phyloP scores from a whole-genome alignment of 2,797 vertebrate genomes.

The Smutsia temminckii region DNA sequence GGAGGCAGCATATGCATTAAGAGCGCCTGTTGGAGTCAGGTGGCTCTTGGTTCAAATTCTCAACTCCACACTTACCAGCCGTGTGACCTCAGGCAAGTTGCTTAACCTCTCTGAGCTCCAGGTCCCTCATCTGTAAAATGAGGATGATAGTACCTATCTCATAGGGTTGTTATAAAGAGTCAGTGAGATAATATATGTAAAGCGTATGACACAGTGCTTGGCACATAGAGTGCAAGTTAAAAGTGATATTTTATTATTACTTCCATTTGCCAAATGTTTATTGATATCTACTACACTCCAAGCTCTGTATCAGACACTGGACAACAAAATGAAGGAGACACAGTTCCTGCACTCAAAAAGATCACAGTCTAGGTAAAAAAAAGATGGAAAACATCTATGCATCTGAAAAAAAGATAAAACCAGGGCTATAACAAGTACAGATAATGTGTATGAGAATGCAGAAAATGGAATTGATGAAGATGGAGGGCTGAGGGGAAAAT shows the following conservation, averaged over 20 bases:
- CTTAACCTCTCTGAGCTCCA: constrained; percentile 65
- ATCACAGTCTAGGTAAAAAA: constrained; percentile 7
- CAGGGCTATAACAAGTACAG: not conserved
- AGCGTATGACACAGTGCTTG: constrained; percentile 34
- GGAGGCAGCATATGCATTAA: not conserved
- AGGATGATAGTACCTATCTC: constrained; percentile 40
- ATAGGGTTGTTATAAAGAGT: constrained; percentile 2
- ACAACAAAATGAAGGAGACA: not conserved
- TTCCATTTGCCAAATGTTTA: not conserved
- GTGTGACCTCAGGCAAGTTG: constrained; percentile 47
- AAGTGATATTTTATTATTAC: constrained; percentile 18
- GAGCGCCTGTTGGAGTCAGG: not conserved
- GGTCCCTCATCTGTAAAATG: constrained; percentile 55
- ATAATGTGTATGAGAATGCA: not conserved
- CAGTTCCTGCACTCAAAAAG: not conserved
- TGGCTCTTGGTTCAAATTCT: constrained; percentile 46
- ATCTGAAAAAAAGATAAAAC: not conserved
- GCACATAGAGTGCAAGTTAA: not conserved
- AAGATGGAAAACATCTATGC: not conserved
- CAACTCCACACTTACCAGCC: constrained; percentile 44
- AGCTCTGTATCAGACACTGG: constrained; percentile 26
- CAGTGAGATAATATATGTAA: constrained; percentile 10
- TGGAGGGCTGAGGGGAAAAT: not conserved
- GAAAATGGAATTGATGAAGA: not conserved
- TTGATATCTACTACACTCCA: not conserved